Evolutionary conservation across 2,797 vertebrate genomes (phyloP).

Genomic region (Pithecia hirsuta): DNA sequence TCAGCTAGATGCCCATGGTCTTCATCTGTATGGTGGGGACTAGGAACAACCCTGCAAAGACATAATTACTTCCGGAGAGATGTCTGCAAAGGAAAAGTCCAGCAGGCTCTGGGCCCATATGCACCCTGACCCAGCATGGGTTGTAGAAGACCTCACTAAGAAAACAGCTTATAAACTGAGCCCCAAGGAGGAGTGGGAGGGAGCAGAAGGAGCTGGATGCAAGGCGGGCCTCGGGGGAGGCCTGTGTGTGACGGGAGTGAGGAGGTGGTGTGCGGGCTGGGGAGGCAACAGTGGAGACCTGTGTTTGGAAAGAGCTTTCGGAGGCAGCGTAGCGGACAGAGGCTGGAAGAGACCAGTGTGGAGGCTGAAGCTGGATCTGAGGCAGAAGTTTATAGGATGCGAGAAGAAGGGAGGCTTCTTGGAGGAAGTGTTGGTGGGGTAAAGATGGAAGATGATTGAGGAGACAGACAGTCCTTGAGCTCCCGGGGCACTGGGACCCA

Average conservation of each 20-base stretch:
- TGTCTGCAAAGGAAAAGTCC: neutral
- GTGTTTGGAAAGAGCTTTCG: slow-evolving; percentile 55
- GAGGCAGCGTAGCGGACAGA: slow-evolving; percentile 2
- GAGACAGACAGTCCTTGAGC: neutral
- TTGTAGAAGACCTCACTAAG: slow-evolving; percentile 15
- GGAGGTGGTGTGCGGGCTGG: neutral
- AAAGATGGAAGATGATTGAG: neutral
- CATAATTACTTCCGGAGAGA: neutral
- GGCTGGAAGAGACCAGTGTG: neutral
- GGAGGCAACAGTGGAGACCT: slow-evolving; percentile 9
- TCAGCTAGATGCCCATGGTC: neutral
- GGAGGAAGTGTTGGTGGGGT: neutral
- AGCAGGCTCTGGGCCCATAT: neutral
- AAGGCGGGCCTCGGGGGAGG: slow-evolving; percentile 9
- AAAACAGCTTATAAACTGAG: neutral
- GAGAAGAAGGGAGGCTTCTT: slow-evolving; percentile 20
- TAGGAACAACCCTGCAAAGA: neutral
- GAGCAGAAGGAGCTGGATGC: slow-evolving; percentile 63
- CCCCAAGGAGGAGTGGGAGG: slow-evolving; percentile 53
- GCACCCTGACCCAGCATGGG: neutral
- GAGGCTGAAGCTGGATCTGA: neutral
- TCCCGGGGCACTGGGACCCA: neutral
- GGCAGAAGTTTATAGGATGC: neutral
- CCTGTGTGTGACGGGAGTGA: neutral
- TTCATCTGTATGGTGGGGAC: neutral